These are phyloP conservation scores for Rhinophrynus dorsalis DNA, from an alignment of 2,797 vertebrate genomes.

Conservation along the genomic window DNA sequence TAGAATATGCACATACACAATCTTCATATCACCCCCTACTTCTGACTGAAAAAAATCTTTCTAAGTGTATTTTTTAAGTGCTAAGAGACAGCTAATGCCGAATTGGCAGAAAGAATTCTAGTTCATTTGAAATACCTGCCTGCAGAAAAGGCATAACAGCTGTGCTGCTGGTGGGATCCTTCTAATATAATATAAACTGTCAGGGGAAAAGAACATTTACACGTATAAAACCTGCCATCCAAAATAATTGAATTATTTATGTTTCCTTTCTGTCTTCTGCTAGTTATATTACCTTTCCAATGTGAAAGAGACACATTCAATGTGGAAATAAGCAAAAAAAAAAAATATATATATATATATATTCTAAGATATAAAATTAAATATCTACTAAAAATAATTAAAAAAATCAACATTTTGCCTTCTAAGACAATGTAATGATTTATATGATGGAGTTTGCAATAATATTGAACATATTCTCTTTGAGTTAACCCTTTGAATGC, in stretches of 20 bases:
- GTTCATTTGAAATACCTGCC: conserved; percentile 27
- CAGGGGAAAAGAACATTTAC: conserved; percentile 34
- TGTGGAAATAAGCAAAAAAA: not conserved
- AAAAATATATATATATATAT: not conserved
- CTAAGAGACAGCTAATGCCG: not conserved
- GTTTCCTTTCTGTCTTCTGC: conserved; percentile 34
- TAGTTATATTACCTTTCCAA: conserved; percentile 29
- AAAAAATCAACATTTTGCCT: not conserved
- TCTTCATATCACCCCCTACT: not conserved
- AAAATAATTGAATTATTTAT: conserved; percentile 43
- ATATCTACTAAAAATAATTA: conserved; percentile 21
- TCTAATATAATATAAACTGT: conserved; percentile 40
- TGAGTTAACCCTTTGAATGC: too few relatives aligned
- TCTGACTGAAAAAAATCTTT: not conserved
- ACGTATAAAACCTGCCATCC: conserved; percentile 16
- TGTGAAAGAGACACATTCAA: conserved; percentile 10
- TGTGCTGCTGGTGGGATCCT: conserved; percentile 18
- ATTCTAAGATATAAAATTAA: too few relatives aligned
- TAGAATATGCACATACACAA: too few relatives aligned
- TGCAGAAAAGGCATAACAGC: conserved; percentile 17
- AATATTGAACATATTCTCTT: too few relatives aligned
- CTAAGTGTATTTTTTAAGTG: not conserved
- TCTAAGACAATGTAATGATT: not conserved
- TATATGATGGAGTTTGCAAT: not conserved
- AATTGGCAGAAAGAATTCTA: conserved; percentile 1